Conservation (phyloP, 2,797 vertebrate species). For the Myripristis jacobus region DNA sequence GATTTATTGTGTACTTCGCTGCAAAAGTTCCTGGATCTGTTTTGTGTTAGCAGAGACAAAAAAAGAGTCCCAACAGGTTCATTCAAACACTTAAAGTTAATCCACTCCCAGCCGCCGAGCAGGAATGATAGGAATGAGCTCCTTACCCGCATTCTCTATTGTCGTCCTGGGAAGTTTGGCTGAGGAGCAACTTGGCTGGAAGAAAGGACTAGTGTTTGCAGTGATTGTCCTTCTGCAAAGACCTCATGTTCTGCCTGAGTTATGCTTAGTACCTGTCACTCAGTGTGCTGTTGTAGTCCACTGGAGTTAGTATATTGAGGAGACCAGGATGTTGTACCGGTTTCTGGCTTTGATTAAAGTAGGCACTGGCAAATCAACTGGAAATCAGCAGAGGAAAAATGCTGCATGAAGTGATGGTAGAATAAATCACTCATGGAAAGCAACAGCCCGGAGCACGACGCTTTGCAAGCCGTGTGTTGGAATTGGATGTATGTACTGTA, state of each 20-base stretch:
- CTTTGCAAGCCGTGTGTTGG: neutral
- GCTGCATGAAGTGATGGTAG: neutral
- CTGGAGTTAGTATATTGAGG: neutral
- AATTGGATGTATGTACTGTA: conserved; percentile 17
- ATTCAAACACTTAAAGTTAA: conserved; percentile 48
- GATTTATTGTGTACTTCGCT: conserved; percentile 9
- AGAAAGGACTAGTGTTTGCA: neutral
- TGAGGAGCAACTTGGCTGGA: neutral
- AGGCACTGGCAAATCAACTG: neutral
- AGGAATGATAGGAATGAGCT: conserved; percentile 64
- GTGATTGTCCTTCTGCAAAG: neutral
- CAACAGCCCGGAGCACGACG: neutral
- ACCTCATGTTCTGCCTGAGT: neutral
- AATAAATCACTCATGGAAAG: neutral
- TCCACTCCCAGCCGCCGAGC: conserved; percentile 40
- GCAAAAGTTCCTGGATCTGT: conserved; percentile 20
- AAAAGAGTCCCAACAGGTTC: conserved; percentile 45
- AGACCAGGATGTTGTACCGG: too few relatives aligned
- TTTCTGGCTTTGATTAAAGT: too few relatives aligned
- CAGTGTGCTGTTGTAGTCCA: neutral
- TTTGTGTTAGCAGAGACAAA: conserved; percentile 20
- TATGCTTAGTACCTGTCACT: neutral
- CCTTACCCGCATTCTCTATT: conserved; percentile 31
- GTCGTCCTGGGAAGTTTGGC: conserved; percentile 31
- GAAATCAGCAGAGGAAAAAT: neutral